These are phyloP conservation scores for Alviniconcha marisindica DNA, from an alignment of 1,140 invertebrate genomes.

Conservation along the genomic window DNA sequence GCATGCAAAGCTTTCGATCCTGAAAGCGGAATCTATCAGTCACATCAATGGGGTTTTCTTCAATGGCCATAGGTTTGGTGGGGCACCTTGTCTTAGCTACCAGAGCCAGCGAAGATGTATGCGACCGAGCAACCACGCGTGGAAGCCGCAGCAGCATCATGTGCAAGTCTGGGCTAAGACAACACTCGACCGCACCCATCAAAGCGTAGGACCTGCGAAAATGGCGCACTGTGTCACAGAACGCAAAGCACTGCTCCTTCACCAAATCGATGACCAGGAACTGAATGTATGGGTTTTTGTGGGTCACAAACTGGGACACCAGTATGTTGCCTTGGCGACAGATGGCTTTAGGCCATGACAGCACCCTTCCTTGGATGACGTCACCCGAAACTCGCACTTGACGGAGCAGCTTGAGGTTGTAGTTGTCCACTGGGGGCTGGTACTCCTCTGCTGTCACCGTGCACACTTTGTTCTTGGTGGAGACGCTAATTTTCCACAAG, in stretches of 20 bases:
- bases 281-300: conserved; percentile 19
- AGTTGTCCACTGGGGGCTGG: background rate
- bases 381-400: background rate
- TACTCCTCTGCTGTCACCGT: background rate
- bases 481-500: conserved; percentile 14
- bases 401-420: background rate
- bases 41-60: conserved; percentile 19
- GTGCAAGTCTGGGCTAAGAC: conserved; percentile 29
- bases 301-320: conserved; percentile 33
- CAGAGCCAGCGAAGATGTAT: conserved; percentile 10
- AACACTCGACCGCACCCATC: conserved; percentile 23
- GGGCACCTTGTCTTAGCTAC: background rate
- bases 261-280: conserved; percentile 30
- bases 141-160: conserved; percentile 31
- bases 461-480: conserved; percentile 6
- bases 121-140: background rate
- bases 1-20: conserved; percentile 34
- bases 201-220: conserved; percentile 23
- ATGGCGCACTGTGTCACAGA: conserved; percentile 30
- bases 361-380: conserved; percentile 7
- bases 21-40: conserved; percentile 21
- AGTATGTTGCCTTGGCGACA: conserved; percentile 31
- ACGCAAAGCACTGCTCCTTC: conserved; percentile 3
- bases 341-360: conserved; percentile 31
- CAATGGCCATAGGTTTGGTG: conserved; percentile 3